These are phyloP conservation scores for Ginglymostoma cirratum DNA, from an alignment of 2,113 vertebrate species.

Conservation along the genomic window DNA sequence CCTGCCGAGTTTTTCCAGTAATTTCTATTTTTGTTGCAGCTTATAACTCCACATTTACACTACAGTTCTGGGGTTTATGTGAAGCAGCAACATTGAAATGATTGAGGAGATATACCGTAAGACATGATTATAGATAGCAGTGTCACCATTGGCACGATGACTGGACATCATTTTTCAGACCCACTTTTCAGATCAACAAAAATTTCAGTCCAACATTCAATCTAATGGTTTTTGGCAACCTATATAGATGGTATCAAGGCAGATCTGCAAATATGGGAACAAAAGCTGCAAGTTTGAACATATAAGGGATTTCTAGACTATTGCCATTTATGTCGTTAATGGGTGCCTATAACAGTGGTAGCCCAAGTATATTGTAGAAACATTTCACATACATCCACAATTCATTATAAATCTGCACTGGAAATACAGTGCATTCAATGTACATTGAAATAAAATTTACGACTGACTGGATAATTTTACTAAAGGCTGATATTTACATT, in stretches of 20 bases:
- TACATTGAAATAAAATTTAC: not conserved
- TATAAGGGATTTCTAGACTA: not conserved
- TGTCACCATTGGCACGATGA: not conserved
- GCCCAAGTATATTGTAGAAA: not conserved
- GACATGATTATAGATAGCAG: not conserved
- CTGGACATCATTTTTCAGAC: not conserved
- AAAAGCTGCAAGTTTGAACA: not conserved
- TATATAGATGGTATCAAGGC: not conserved
- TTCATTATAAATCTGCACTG: not conserved
- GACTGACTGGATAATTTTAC: not conserved
- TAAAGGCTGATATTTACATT: not conserved
- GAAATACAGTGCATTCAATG: not conserved
- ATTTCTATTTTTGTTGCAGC: not conserved
- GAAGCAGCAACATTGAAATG: not conserved
- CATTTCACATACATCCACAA: not conserved
- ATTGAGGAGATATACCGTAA: not conserved
- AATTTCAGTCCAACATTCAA: no score
- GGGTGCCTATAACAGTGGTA: not conserved
- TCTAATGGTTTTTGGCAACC: not conserved
- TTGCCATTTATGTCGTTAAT: not conserved
- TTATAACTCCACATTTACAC: not conserved
- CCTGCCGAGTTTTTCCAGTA: no score
- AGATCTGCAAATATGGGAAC: not conserved
- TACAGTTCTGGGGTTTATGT: not conserved
- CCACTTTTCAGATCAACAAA: not conserved